Evolutionary conservation across 2,797 vertebrate genomes (phyloP).

Genomic region (Myotis pilosus): DNA sequence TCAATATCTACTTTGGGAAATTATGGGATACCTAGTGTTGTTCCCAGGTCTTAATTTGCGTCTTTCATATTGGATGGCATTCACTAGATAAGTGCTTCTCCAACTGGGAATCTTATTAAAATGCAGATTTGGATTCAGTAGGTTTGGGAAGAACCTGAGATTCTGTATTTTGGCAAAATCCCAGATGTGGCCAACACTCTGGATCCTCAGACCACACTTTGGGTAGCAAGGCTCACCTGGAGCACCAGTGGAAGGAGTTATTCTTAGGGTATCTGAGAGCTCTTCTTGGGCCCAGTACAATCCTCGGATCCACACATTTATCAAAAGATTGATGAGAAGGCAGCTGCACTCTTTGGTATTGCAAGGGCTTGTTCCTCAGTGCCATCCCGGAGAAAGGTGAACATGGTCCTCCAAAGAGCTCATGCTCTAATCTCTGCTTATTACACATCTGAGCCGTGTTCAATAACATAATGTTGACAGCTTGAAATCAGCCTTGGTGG

Average conservation of each 20-base stretch:
- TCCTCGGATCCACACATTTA: neutral
- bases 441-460: neutral
- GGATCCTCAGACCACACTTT: neutral
- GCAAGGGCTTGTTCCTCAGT: neutral
- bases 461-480: neutral
- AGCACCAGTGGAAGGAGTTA: neutral
- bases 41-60: neutral
- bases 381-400: neutral
- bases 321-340: neutral
- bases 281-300: neutral
- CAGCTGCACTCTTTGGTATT: neutral
- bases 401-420: neutral
- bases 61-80: conserved; percentile 5
- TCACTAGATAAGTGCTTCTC: neutral
- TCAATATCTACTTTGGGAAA: neutral
- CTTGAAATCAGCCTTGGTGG: neutral
- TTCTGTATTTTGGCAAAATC: neutral
- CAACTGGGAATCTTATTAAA: neutral
- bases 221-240: neutral
- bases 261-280: neutral
- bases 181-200: neutral
- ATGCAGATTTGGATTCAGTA: neutral
- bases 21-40: neutral
- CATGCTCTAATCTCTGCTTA: too few relatives aligned
- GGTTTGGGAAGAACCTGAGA: neutral